These are phyloP conservation scores for Cheiracanthium punctorium DNA, from an alignment of 2,888 invertebrate species.

Conservation along the genomic window DNA sequence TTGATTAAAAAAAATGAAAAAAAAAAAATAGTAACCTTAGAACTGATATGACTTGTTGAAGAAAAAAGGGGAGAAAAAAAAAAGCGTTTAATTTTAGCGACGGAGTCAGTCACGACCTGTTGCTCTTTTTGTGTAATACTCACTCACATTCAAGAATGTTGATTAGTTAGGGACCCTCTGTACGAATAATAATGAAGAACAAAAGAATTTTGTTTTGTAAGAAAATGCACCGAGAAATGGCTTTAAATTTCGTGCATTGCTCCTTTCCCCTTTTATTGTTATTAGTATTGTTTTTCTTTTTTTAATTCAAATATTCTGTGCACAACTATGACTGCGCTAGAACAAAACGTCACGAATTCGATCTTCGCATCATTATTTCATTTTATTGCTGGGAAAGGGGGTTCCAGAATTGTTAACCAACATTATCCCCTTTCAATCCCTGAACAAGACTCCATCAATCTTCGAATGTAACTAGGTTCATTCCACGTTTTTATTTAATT, in stretches of 20 bases:
- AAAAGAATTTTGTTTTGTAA: background rate
- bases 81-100: background rate
- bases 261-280: background rate
- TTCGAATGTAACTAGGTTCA: conserved; percentile 40
- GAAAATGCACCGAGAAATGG: conserved; percentile 10
- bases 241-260: conserved; percentile 45
- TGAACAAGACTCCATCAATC: conserved; percentile 47
- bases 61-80: background rate
- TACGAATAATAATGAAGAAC: conserved; percentile 8
- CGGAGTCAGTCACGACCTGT: conserved; percentile 31
- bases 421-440: conserved; percentile 4
- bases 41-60: background rate
- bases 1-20: conserved; percentile 30
- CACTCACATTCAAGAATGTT: conserved; percentile 15
- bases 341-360: conserved; percentile 56
- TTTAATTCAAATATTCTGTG: conserved; percentile 1
- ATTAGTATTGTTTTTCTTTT: no score
- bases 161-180: conserved; percentile 28
- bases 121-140: background rate
- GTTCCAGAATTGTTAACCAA: conserved; percentile 30
- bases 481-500: conserved; percentile 26
- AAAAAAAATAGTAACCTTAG: background rate
- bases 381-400: conserved; percentile 46
- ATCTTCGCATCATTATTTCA: conserved; percentile 34
- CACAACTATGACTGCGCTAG: background rate